Evolutionary conservation across 2,113 vertebrate genomes (phyloP).

Genomic region (Phalacrocorax brasilianus): DNA sequence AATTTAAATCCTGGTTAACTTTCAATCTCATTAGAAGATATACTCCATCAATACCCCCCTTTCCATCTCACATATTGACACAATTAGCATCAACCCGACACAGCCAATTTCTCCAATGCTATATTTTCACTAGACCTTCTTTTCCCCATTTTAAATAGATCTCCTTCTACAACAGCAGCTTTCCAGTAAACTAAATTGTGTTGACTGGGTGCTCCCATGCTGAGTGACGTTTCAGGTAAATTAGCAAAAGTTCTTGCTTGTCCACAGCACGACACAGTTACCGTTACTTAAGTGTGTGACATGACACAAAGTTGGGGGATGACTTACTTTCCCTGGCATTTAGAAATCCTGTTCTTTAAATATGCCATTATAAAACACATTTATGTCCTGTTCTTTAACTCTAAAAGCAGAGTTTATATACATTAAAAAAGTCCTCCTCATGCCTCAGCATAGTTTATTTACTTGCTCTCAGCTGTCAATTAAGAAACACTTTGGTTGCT

Average conservation of each 20-base stretch:
- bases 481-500: background rate
- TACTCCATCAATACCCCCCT: background rate
- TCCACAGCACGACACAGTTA: background rate
- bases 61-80: background rate
- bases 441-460: background rate
- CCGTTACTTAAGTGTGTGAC: background rate
- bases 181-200: background rate
- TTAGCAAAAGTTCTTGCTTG: background rate
- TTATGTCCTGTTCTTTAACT: background rate
- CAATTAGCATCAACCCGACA: background rate
- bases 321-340: background rate
- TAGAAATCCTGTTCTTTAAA: background rate
- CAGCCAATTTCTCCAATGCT: background rate
- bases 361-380: background rate
- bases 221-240: background rate
- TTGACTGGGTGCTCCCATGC: background rate
- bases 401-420: background rate
- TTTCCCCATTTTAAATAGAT: background rate
- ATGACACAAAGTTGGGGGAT: fast-evolving
- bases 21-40: background rate
- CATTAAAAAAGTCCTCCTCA: background rate
- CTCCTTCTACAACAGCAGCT: background rate
- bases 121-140: background rate
- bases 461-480: background rate
- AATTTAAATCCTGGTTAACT: background rate